Evolutionary conservation across 2,113 vertebrate species (phyloP), one percentile per base, ranked within the genome.

Genomic region (Antechinus stuartii): DNA sequence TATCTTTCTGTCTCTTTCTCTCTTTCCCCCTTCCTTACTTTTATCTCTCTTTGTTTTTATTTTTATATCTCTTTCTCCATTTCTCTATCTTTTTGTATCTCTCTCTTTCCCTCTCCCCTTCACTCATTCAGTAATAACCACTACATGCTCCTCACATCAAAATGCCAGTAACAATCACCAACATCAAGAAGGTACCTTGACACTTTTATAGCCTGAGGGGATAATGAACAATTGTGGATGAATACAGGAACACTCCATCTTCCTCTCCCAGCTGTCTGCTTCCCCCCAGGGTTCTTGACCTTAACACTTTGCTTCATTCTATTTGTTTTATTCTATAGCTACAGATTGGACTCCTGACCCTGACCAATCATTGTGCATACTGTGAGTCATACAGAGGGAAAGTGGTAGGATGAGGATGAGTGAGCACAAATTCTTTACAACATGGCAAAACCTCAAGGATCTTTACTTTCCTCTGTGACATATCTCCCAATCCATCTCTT

Each of bases 171-270:
- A 42, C 68, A 42, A 84, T 84, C 68, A 84, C 35, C 68, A 68
- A 68, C 12, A 84, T 84, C 68, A 84, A 84, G 6, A 22, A 16
- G 68, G 19, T 42, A 23, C 68, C n/a, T 42, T 84, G 35, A 84
- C 68, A 84, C n/a, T 42, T 84, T 84, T 42, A 84, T 84, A 84
- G 68, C n/a, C 68, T 42, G 68, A 84, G n/a, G 68, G 68, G n/a
- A 84, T 42, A 84, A 84, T 84, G 68, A 84, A 84, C 68, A 84
- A 84, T 84, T 84, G n/a, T 84, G 68, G 68, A 42, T 84, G 68
- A 84, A 84, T 84, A 23, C n/a, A 42, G 68, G 6, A 84, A 84
- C n/a, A 84, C n/a, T 84, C 68, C 68, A 84, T 84, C 68, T 84
- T 84, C 68, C 68, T 84, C 19, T 84, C 68, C 68, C 22, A 35